These are phyloP conservation scores for Trichechus manatus DNA, from an alignment of 2,113 vertebrate genomes.

Conservation along the genomic window DNA sequence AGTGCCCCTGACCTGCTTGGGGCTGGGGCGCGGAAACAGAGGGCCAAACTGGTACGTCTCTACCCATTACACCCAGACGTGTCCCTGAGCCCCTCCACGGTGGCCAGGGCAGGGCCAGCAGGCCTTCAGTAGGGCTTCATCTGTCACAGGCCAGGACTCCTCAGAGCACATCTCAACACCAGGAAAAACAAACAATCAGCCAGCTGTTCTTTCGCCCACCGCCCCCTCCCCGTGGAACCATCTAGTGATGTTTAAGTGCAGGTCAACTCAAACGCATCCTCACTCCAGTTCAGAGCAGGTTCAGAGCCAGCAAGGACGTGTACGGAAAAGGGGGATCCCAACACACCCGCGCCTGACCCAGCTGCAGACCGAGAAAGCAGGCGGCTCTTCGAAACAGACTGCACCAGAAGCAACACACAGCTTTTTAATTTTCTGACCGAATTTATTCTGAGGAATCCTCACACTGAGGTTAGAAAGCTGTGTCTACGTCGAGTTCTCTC, in stretches of 20 bases:
- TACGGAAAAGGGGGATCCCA: neutral
- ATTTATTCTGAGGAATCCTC: neutral
- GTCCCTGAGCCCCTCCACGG: rapidly evolving
- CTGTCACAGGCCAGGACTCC: neutral
- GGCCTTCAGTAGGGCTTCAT: neutral
- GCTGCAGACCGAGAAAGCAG: neutral
- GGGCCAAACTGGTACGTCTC: rapidly evolving
- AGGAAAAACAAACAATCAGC: neutral
- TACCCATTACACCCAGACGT: neutral
- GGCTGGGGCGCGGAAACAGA: neutral
- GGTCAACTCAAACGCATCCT: neutral
- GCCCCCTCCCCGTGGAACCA: rapidly evolving
- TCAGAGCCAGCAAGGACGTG: neutral
- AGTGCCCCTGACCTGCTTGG: neutral
- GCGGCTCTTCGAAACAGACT: rapidly evolving
- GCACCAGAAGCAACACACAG: rapidly evolving
- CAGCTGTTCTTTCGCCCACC: neutral
- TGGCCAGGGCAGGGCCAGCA: neutral
- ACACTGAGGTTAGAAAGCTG: rapidly evolving
- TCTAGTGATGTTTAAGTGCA: neutral
- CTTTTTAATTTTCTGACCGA: neutral
- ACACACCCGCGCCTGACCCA: rapidly evolving
- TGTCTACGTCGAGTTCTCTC: rapidly evolving
- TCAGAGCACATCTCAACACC: neutral
- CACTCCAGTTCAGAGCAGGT: neutral